Conservation (phyloP, 2,888 invertebrate genomes). For the Atrina japonica region DNA sequence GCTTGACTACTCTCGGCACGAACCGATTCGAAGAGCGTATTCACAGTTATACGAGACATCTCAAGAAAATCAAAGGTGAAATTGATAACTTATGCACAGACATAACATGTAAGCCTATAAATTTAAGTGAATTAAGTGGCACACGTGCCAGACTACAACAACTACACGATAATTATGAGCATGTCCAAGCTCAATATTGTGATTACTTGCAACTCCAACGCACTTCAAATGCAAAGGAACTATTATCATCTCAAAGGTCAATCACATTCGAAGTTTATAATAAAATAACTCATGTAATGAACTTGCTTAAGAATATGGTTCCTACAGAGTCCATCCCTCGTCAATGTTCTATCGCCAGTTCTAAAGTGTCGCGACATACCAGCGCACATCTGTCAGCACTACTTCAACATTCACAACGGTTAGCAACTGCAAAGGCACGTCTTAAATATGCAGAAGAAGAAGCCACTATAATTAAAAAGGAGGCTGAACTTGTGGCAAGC, state of each 20-base stretch:
- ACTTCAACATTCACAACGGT: neutral
- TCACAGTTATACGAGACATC: neutral
- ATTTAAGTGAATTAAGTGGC: neutral
- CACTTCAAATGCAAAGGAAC: neutral
- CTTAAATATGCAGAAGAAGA: slow-evolving; percentile 14
- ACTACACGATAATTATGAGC: neutral
- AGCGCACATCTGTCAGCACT: no score
- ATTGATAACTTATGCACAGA: neutral
- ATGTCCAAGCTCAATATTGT: neutral
- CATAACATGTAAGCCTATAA: neutral
- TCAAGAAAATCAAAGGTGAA: neutral
- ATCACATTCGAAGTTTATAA: neutral
- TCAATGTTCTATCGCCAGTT: neutral
- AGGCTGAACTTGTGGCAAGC: slow-evolving; percentile 5
- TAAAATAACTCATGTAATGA: neutral
- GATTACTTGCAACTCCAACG: neutral
- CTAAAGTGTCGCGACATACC: neutral
- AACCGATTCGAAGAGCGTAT: neutral
- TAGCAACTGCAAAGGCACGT: slow-evolving; percentile 8
- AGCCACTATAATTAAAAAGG: neutral
- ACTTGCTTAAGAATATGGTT: no score
- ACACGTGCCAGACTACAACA: neutral
- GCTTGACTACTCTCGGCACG: neutral
- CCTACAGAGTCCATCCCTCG: neutral
- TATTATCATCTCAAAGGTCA: neutral